Evolutionary conservation across 2,888 invertebrate genomes (phyloP).

Genomic region (Ecliptopera silaceata): DNA sequence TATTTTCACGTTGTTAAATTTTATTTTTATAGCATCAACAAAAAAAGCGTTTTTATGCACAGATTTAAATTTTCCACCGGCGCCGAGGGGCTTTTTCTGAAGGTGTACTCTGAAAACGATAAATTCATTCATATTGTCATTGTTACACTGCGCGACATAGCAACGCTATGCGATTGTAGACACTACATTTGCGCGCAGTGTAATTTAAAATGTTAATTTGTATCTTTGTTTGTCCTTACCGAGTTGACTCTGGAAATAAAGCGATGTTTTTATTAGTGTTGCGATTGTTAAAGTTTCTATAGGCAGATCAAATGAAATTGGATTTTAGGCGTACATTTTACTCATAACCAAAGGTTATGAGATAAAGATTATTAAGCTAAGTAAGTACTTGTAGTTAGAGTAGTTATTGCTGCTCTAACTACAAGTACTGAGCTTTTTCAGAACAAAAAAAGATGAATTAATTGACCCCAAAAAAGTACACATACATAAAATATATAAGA

Average conservation of each 20-base stretch:
- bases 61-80: constrained; percentile 70
- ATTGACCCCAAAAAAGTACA: too few relatives aligned
- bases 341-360: too few relatives aligned
- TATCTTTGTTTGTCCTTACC: too few relatives aligned
- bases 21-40: constrained; percentile 69
- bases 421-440: too few relatives aligned
- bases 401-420: too few relatives aligned
- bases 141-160: not conserved
- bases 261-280: constrained; percentile 76
- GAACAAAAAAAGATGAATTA: too few relatives aligned
- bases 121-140: not conserved
- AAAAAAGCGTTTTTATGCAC: constrained; percentile 68
- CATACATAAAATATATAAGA: too few relatives aligned
- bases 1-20: constrained; percentile 57
- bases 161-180: too few relatives aligned
- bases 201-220: not conserved
- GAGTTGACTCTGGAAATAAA: constrained; percentile 58
- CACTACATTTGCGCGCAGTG: not conserved
- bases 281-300: constrained; percentile 73
- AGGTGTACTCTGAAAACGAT: not conserved
- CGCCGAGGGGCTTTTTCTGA: constrained; percentile 47
- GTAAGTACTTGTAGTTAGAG: too few relatives aligned
- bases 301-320: constrained; percentile 76
- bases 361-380: too few relatives aligned
- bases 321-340: constrained; percentile 31